A percentile compares a stretch with the other conserved stretches of the same genome.
phyloP scores from a whole-genome alignment of 2,797 vertebrate genomes.

The Pseudopleuronectes americanus region DNA sequence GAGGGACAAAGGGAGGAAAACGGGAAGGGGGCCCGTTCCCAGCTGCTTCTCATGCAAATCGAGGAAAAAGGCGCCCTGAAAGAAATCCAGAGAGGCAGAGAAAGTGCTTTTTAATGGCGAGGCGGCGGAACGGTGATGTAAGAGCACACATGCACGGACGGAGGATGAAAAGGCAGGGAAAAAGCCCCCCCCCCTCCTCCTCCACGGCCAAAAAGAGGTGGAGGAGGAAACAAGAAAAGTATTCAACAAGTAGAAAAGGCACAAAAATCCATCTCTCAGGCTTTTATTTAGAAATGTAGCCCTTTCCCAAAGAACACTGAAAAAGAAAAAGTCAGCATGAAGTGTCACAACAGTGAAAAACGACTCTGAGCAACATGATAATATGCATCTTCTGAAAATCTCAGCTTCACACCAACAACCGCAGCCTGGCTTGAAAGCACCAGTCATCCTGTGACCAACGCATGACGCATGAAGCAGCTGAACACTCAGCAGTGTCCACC shows the following conservation, averaged over 20 bases:
- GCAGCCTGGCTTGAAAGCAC: slow-evolving; percentile 12
- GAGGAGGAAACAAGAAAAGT: background rate
- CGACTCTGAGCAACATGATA: background rate
- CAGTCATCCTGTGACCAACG: too few species aligned
- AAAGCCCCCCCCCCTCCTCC: too few species aligned
- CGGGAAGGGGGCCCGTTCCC: slow-evolving; percentile 39
- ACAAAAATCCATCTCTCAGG: too few species aligned
- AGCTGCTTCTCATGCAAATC: slow-evolving; percentile 69
- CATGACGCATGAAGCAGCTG: slow-evolving; percentile 8
- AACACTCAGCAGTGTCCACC: slow-evolving; percentile 48
- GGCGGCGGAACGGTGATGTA: slow-evolving; percentile 1
- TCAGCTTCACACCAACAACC: background rate
- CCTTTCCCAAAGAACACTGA: too few species aligned
- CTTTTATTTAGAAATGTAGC: too few species aligned
- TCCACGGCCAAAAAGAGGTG: too few species aligned
- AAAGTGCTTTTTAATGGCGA: slow-evolving; percentile 10
- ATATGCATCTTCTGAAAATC: background rate
- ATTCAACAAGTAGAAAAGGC: too few species aligned
- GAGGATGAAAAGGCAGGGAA: background rate
- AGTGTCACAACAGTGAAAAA: background rate
- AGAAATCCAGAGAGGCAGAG: slow-evolving; percentile 35
- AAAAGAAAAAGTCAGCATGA: too few species aligned
- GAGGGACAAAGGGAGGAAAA: slow-evolving; percentile 59
- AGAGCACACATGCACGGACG: slow-evolving; percentile 5
- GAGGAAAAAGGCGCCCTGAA: slow-evolving; percentile 18